These are phyloP conservation scores for Meloidogyne floridensis DNA, from an alignment of 1,140 invertebrate genomes.

Conservation along the genomic window DNA sequence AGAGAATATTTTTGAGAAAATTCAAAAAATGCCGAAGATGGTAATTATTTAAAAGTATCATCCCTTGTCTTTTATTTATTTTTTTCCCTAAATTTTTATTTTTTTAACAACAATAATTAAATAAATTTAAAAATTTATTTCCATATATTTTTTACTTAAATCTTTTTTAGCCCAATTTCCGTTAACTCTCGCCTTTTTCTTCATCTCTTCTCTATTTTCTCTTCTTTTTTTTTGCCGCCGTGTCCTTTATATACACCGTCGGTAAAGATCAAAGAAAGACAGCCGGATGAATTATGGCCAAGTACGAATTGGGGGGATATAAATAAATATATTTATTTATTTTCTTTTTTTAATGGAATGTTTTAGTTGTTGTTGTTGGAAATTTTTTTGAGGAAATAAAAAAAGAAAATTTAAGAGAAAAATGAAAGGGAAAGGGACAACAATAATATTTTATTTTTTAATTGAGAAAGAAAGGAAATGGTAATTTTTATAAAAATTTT, in stretches of 20 bases:
- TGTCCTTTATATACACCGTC: slow-evolving; percentile 2
- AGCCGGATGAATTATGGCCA: slow-evolving; percentile 31
- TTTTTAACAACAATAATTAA: no score
- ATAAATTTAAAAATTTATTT: not conserved
- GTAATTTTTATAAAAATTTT: not conserved
- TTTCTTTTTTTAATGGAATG: not conserved
- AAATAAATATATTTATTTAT: not conserved
- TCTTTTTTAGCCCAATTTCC: not conserved
- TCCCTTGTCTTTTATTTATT: no score
- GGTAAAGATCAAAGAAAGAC: slow-evolving; percentile 31
- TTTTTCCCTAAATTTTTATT: no score
- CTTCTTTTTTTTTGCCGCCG: not conserved
- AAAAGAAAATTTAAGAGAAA: not conserved
- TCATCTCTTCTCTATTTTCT: not conserved
- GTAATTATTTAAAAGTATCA: no score
- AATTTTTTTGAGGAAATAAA: not conserved
- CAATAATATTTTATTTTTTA: not conserved
- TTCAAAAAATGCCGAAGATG: no score
- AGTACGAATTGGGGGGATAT: not conserved
- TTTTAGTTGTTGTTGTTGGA: not conserved
- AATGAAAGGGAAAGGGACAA: not conserved
- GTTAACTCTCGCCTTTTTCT: not conserved
- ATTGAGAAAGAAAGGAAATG: not conserved
- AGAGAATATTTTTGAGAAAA: no score
- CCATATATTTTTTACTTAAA: no score